A percentile compares a stretch with the other conserved stretches of the same genome.
These are phyloP conservation scores for Danio kyathit DNA, from an alignment of 2,797 vertebrate genomes.

Conservation along the genomic window DNA sequence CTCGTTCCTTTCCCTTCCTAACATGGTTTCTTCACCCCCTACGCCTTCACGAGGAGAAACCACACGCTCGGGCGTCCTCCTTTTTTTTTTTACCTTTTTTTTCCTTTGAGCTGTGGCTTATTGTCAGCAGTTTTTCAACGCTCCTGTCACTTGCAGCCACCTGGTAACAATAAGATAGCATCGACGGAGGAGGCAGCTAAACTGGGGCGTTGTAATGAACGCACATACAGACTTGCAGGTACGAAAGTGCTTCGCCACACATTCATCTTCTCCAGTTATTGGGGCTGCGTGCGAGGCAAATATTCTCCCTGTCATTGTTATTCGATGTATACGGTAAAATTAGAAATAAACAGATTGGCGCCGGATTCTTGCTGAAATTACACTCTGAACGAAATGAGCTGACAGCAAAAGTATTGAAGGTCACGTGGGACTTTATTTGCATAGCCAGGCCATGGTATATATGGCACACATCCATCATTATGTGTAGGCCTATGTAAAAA, in stretches of 20 bases:
- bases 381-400: slow-evolving; percentile 13
- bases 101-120: slow-evolving; percentile 45
- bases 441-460: background rate
- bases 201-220: slow-evolving; percentile 44
- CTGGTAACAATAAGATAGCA: slow-evolving; percentile 51
- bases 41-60: slow-evolving; percentile 1
- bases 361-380: slow-evolving; percentile 32
- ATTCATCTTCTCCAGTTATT: slow-evolving; percentile 43
- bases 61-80: slow-evolving; percentile 1
- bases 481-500: no score
- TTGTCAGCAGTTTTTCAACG: slow-evolving; percentile 55
- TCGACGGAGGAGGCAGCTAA: slow-evolving; percentile 49
- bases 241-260: slow-evolving; percentile 10
- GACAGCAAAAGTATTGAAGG: slow-evolving; percentile 1
- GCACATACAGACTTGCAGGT: slow-evolving; percentile 1
- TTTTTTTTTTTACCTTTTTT: slow-evolving; percentile 28
- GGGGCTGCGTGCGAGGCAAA: slow-evolving; percentile 6
- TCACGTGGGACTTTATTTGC: background rate
- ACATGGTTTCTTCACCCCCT: slow-evolving; percentile 29
- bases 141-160: slow-evolving; percentile 50
- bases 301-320: slow-evolving; percentile 37
- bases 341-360: slow-evolving; percentile 46
- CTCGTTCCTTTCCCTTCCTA: slow-evolving; percentile 14
- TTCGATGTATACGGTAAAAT: slow-evolving; percentile 35
- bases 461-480: background rate